Evolutionary conservation across 2,888 invertebrate genomes (phyloP).

Genomic region (Marasmarcha lunaedactyla): DNA sequence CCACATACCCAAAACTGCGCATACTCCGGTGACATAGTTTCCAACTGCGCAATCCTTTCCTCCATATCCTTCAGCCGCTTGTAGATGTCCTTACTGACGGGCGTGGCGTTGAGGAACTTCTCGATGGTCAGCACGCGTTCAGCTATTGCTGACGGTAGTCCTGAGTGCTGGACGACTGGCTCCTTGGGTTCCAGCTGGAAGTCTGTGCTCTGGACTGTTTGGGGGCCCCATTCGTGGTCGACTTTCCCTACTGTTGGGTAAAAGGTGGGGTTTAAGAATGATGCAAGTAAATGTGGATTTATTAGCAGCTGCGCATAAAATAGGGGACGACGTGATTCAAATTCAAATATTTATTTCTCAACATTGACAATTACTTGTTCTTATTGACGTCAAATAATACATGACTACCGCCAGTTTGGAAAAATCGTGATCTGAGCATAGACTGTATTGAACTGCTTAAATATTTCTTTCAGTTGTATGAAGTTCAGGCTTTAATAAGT

Average conservation of each 20-base stretch:
- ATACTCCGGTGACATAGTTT: slow-evolving; percentile 86
- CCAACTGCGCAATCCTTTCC: slow-evolving; percentile 77
- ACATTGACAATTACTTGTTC: too few species aligned
- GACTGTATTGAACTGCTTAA: too few species aligned
- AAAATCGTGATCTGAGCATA: too few species aligned
- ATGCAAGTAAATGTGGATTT: too few species aligned
- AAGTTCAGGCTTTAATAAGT: too few species aligned
- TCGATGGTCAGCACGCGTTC: slow-evolving; percentile 78
- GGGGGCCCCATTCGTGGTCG: slow-evolving; percentile 78
- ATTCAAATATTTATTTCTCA: too few species aligned
- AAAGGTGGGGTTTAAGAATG: not conserved
- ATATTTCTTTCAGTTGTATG: too few species aligned
- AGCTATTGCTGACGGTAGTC: slow-evolving; percentile 71
- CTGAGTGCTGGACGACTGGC: slow-evolving; percentile 20
- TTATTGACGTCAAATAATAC: too few species aligned
- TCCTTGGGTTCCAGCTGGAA: slow-evolving; percentile 16
- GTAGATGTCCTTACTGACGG: slow-evolving; percentile 75
- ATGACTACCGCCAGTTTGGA: too few species aligned
- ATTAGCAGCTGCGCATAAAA: too few species aligned
- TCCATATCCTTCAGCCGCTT: slow-evolving; percentile 79
- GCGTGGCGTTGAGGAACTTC: slow-evolving; percentile 66
- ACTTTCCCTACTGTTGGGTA: slow-evolving; percentile 75
- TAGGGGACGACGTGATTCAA: too few species aligned
- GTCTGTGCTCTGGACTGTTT: slow-evolving; percentile 40
- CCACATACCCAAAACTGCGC: slow-evolving; percentile 70